Percentiles rank a stretch among this genome's conserved stretches.
Conservation (phyloP, 2,797 vertebrate species). For the Atherinosoma microstoma region DNA sequence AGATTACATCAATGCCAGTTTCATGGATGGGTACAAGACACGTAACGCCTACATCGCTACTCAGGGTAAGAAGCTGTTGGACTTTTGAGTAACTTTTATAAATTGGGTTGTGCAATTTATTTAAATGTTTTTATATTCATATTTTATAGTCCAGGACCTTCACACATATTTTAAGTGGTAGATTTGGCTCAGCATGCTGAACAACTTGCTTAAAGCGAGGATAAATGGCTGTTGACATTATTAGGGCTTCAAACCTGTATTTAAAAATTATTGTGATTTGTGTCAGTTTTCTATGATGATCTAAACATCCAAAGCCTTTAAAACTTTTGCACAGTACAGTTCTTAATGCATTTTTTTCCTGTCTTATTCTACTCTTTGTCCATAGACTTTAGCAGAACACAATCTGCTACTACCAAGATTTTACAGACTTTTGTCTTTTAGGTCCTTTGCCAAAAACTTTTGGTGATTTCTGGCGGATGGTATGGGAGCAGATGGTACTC, state of each 20-base stretch:
- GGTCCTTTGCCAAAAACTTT: constrained; percentile 90
- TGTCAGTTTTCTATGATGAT: not conserved
- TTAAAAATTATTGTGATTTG: not conserved
- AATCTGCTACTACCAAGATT: not conserved
- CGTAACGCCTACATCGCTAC: constrained; percentile 88
- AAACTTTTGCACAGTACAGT: constrained; percentile 1
- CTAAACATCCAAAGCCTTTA: not conserved
- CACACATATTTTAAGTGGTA: not conserved
- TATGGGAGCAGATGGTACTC: constrained; percentile 90
- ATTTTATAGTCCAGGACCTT: not conserved
- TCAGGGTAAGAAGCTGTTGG: constrained; percentile 82
- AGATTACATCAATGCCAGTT: constrained; percentile 90
- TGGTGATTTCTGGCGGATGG: constrained; percentile 90
- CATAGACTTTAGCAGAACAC: not conserved
- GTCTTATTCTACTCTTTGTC: not conserved
- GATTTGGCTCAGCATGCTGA: not conserved
- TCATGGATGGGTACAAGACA: constrained; percentile 90
- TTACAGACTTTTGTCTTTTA: constrained; percentile 56
- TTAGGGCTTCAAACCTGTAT: not conserved
- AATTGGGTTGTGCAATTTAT: not conserved
- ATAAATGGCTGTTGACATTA: not conserved
- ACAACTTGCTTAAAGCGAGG: not conserved
- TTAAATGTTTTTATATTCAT: not conserved
- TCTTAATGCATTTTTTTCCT: not conserved
- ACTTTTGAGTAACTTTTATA: not conserved